Evolutionary conservation across 1,140 invertebrate genomes (phyloP), one percentile per base, ranked within the genome.

Genomic region (Streblospio benedicti): DNA sequence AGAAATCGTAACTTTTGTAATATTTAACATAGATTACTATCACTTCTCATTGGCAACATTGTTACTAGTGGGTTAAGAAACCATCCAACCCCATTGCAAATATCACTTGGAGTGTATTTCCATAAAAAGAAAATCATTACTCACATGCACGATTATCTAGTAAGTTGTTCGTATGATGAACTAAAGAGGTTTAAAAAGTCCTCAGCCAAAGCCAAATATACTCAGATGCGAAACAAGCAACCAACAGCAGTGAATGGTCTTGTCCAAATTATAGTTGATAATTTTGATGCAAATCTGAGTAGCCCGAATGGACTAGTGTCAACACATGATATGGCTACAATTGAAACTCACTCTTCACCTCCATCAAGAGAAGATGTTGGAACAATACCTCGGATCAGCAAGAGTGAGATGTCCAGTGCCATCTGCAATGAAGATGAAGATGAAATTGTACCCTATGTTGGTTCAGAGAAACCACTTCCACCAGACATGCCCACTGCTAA

Each of bases 101-200:
- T 61, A 18, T 27, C 59, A 6, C 56, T 66, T n/a, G 62, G 62
- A 12, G 45, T 62, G 18, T 23, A 51, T n/a, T 28, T 63, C 30
- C 25, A 35, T 41, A 57, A 53, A 53, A 62, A 59, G 54, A 38
- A 45, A 14, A 43, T 27, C 9, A 56, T 66, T 14, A 28, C 54
- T 0, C 20, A 14, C 4, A 51, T 62, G 44, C 49, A 64, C 20
- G 30, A 58, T 18, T 66, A 50, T 66, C 23, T 50, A 5, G 55
- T 64, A 2, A 52, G 56, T 35, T 64, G 59, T 52, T 49, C 53
- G 0, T 64, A 64, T 60, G 62, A 64, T 62, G 65, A 66, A 54
- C 52, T 66, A 5, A 32, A 55, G 3, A 30, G 62, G 16, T 66
- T 66, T 41, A 66, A 64, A 44, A 4, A 5, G n/a, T 66, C 65